phyloP scores from a whole-genome alignment of 2,888 invertebrate genomes.

The Mythimna albipuncta region DNA sequence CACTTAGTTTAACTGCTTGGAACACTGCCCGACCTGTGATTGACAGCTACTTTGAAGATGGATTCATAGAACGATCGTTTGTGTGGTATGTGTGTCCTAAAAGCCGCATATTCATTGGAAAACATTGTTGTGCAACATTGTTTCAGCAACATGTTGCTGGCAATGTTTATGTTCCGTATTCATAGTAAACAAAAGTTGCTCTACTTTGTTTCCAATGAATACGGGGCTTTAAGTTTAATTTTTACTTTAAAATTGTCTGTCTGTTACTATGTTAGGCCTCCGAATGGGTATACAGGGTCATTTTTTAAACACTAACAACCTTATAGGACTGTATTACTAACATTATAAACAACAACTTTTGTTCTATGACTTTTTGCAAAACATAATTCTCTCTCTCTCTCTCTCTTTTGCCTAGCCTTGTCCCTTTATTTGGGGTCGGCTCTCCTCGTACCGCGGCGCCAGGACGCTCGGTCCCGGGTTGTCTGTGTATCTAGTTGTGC shows the following conservation, averaged over 20 bases:
- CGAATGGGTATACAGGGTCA: neutral
- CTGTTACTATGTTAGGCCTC: neutral
- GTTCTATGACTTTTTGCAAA: too few relatives aligned
- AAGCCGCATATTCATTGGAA: slow-evolving; percentile 39
- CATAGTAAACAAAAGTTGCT: slow-evolving; percentile 54
- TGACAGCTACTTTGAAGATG: slow-evolving; percentile 48
- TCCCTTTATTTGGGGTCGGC: too few relatives aligned
- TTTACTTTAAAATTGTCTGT: neutral
- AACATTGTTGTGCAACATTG: slow-evolving; percentile 17
- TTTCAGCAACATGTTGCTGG: slow-evolving; percentile 10
- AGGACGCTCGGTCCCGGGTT: too few relatives aligned
- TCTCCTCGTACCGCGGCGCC: too few relatives aligned
- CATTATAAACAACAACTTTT: too few relatives aligned
- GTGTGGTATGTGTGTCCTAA: slow-evolving; percentile 49
- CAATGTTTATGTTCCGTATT: slow-evolving; percentile 33
- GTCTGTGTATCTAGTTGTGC: too few relatives aligned
- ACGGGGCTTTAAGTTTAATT: slow-evolving; percentile 39
- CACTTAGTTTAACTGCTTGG: slow-evolving; percentile 58
- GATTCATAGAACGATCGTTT: slow-evolving; percentile 30
- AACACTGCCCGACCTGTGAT: slow-evolving; percentile 32
- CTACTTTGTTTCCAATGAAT: slow-evolving; percentile 41
- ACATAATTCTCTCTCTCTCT: too few relatives aligned
- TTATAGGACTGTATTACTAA: too few relatives aligned
- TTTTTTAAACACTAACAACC: too few relatives aligned
- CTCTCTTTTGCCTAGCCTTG: too few relatives aligned